phyloP scores from a whole-genome alignment of 2,888 invertebrate genomes.

The Agriopis aurantiaria region DNA sequence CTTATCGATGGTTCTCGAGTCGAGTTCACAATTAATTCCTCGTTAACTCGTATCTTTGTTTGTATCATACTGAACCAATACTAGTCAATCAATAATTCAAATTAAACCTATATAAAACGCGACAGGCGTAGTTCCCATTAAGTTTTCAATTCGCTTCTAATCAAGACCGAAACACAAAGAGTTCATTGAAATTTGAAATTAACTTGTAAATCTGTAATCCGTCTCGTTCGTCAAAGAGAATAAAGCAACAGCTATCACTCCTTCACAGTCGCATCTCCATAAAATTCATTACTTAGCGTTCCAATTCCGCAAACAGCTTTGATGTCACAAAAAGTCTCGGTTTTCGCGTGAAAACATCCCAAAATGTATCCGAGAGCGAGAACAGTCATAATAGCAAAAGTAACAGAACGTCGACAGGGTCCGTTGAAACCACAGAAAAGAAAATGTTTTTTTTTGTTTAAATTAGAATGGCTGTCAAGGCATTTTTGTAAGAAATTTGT shows the following conservation, averaged over 20 bases:
- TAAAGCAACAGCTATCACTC: slow-evolving; percentile 5
- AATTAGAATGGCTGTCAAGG: too few species aligned
- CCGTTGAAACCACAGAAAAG: slow-evolving; percentile 4
- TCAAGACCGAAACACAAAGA: background rate
- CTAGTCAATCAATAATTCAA: slow-evolving; percentile 31
- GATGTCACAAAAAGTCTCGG: slow-evolving; percentile 40
- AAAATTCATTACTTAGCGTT: slow-evolving; percentile 42
- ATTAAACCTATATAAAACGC: slow-evolving; percentile 20
- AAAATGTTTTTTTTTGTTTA: too few species aligned
- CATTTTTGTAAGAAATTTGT: too few species aligned
- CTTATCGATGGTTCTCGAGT: background rate
- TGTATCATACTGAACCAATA: slow-evolving; percentile 3
- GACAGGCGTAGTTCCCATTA: background rate
- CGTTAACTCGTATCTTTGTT: slow-evolving; percentile 7
- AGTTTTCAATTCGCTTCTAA: background rate
- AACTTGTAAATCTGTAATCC: slow-evolving; percentile 1
- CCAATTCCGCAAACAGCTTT: slow-evolving; percentile 40
- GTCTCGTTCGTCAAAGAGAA: slow-evolving; percentile 3
- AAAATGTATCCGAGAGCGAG: slow-evolving; percentile 31
- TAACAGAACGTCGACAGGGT: slow-evolving; percentile 28
- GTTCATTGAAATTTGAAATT: background rate
- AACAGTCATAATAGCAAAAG: slow-evolving; percentile 31
- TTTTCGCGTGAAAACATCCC: slow-evolving; percentile 37
- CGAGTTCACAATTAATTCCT: background rate
- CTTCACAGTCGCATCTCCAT: slow-evolving; percentile 21